Evolutionary conservation across 30 jellyfish, hydroid and myxozoan species (phyloP).

Genomic region (Clytia hemisphaerica): DNA sequence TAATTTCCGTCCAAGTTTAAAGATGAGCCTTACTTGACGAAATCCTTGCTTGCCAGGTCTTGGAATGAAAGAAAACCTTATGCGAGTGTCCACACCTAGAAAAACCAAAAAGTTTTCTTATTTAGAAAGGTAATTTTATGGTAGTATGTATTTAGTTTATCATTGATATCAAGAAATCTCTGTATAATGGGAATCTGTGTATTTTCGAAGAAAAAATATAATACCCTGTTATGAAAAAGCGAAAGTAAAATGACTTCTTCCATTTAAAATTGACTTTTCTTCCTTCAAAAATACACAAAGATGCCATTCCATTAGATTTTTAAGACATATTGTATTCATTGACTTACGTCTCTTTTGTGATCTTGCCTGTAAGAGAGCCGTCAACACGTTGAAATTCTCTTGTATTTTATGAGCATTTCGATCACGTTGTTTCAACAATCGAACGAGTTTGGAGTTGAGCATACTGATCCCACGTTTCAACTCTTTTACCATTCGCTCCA

Average conservation of each 20-base stretch:
- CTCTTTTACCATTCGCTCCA: slow-evolving; percentile 64
- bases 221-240: neutral
- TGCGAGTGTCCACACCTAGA: slow-evolving; percentile 92
- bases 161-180: too few relatives aligned
- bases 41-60: slow-evolving; percentile 94
- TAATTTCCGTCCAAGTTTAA: too few relatives aligned
- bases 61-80: slow-evolving; percentile 90
- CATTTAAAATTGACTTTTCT: neutral
- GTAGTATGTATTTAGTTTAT: too few relatives aligned
- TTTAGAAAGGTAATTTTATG: neutral
- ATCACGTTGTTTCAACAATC: slow-evolving; percentile 88
- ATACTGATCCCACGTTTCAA: slow-evolving; percentile 65
- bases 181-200: too few relatives aligned
- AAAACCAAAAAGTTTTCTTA: neutral
- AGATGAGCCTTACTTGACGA: slow-evolving; percentile 84
- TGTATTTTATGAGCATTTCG: slow-evolving; percentile 88
- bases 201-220: too few relatives aligned
- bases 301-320: neutral
- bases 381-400: slow-evolving; percentile 83
- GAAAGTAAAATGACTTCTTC: neutral
- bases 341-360: slow-evolving; percentile 83
- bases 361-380: slow-evolving; percentile 91
- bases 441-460: slow-evolving; percentile 83
- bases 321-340: neutral
- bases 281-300: neutral